phyloP scores from a whole-genome alignment of 2,888 invertebrate genomes.

The Rotaria socialis region DNA sequence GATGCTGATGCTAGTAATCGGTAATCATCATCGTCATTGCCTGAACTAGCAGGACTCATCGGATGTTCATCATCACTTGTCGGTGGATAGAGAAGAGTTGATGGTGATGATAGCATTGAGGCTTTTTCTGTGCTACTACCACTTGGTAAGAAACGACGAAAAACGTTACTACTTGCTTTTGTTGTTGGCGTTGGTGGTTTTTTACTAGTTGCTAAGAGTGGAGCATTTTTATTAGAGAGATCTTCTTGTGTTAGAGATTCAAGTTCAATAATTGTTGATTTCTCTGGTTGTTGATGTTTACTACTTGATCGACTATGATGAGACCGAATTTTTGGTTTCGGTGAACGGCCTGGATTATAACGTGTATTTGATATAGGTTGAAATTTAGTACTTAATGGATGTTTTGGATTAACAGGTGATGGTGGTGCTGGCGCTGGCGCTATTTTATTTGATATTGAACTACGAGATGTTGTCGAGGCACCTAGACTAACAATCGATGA shows the following conservation, averaged over 20 bases:
- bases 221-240: neutral
- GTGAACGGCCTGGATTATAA: conserved; percentile 26
- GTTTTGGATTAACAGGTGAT: neutral
- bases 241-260: neutral
- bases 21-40: conserved; percentile 20
- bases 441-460: conserved; percentile 32
- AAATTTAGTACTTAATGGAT: neutral
- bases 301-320: neutral
- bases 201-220: neutral
- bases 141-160: neutral
- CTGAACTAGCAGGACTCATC: conserved; percentile 1
- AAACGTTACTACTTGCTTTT: neutral
- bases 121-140: neutral
- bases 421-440: neutral
- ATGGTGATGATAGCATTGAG: neutral
- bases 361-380: neutral
- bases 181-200: neutral
- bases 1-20: neutral
- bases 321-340: neutral
- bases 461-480: neutral
- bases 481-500: neutral
- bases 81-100: neutral
- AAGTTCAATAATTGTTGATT: conserved; percentile 7
- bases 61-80: conserved; percentile 10
- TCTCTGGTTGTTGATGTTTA: neutral